phyloP scores from a whole-genome alignment of 2,113 vertebrate genomes.

The Pangasianodon gigas region DNA sequence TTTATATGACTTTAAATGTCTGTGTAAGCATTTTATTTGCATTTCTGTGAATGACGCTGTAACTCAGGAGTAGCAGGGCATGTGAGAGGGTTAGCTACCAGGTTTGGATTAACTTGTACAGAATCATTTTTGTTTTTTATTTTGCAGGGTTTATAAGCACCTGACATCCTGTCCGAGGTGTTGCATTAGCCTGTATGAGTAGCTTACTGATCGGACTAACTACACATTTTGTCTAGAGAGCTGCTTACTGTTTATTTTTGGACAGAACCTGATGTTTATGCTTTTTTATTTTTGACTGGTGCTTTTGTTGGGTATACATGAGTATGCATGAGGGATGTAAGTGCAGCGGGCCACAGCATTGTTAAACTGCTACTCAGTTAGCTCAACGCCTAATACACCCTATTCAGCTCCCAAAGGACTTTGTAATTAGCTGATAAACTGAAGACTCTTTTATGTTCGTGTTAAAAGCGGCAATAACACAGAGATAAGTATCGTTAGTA shows the following conservation, averaged over 20 bases:
- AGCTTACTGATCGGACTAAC: not conserved
- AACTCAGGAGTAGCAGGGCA: not conserved
- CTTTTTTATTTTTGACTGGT: not conserved
- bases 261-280: conserved; percentile 5
- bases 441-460: not conserved
- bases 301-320: not conserved
- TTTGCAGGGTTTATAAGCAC: not conserved
- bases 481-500: not conserved
- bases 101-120: too few species aligned
- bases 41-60: not conserved
- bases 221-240: not conserved
- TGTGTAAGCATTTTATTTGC: not conserved
- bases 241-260: conserved; percentile 3
- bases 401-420: not conserved
- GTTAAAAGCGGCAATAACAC: not conserved
- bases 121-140: not conserved
- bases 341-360: not conserved
- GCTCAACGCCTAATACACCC: too few species aligned
- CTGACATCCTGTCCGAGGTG: not conserved
- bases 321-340: not conserved
- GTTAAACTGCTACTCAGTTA: not conserved
- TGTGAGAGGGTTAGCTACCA: not conserved
- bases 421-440: not conserved
- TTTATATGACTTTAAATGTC: not conserved
- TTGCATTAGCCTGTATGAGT: not conserved